Evolutionary conservation across 2,888 invertebrate species (phyloP).

Genomic region (Melanotus villosus): DNA sequence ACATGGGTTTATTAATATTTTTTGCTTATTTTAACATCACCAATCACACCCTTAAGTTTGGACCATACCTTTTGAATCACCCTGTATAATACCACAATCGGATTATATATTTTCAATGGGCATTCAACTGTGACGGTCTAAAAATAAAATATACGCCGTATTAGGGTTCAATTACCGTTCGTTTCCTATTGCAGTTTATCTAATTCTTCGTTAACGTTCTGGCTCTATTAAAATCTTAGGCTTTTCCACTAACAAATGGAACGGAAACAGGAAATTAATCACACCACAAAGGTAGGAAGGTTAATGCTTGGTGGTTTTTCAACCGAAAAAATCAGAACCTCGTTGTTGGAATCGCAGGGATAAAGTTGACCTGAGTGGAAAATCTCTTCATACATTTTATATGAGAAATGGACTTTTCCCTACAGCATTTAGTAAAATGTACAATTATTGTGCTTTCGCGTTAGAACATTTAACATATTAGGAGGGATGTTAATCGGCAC

Average conservation of each 20-base stretch:
- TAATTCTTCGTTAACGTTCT: not conserved
- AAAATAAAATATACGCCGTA: too few species aligned
- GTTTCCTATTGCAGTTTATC: not conserved
- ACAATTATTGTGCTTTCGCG: not conserved
- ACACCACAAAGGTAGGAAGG: not conserved
- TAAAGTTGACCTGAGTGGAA: constrained; percentile 9
- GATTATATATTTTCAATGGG: too few species aligned
- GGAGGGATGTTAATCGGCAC: too few species aligned
- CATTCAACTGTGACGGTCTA: too few species aligned
- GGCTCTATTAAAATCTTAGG: not conserved
- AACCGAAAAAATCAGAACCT: constrained; percentile 6
- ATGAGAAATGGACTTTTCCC: not conserved
- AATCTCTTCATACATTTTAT: constrained; percentile 5
- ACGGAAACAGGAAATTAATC: constrained; percentile 18
- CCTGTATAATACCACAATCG: too few species aligned
- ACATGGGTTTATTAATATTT: too few species aligned
- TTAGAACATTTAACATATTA: too few species aligned
- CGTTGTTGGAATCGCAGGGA: not conserved
- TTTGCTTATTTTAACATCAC: too few species aligned
- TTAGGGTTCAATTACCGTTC: too few species aligned
- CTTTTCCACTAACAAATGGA: constrained; percentile 7
- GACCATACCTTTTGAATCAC: too few species aligned
- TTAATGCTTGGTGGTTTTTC: constrained; percentile 13
- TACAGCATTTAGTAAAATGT: not conserved
- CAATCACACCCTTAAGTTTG: too few species aligned